phyloP scores from a whole-genome alignment of 2,797 vertebrate genomes.

The Thripadectes ignobilis region DNA sequence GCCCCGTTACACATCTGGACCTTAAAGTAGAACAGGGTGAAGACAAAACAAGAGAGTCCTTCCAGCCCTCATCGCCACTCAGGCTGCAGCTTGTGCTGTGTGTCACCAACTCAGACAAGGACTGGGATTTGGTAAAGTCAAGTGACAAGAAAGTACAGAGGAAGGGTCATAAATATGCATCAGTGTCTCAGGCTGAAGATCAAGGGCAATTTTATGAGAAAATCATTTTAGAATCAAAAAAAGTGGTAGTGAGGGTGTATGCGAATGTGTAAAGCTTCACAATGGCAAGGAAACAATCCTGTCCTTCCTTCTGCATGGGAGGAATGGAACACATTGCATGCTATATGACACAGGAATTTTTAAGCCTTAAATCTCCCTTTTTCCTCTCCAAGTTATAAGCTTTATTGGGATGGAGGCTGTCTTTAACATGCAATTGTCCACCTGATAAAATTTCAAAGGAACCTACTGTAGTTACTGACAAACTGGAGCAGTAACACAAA shows the following conservation, averaged over 20 bases:
- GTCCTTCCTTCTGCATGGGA: not conserved
- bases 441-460: not conserved
- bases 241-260: not conserved
- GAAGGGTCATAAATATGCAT: constrained; percentile 47
- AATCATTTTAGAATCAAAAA: constrained; percentile 16
- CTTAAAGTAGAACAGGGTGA: not conserved
- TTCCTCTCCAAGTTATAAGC: not conserved
- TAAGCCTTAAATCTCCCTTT: not conserved
- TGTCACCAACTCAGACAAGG: not conserved
- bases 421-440: not conserved
- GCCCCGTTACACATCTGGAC: not conserved
- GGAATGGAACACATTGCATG: rapidly evolving
- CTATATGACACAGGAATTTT: not conserved
- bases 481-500: not conserved
- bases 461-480: not conserved
- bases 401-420: not conserved
- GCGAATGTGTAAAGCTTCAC: not conserved
- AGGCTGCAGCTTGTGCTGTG: not conserved
- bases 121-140: constrained; percentile 30
- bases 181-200: constrained; percentile 19
- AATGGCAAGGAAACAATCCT: not conserved
- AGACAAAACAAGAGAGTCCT: not conserved
- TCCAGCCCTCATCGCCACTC: not conserved
- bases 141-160: constrained; percentile 36
- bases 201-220: constrained; percentile 59